These are phyloP conservation scores for Hyaena hyaena DNA, from an alignment of 2,113 vertebrate genomes.

Conservation along the genomic window DNA sequence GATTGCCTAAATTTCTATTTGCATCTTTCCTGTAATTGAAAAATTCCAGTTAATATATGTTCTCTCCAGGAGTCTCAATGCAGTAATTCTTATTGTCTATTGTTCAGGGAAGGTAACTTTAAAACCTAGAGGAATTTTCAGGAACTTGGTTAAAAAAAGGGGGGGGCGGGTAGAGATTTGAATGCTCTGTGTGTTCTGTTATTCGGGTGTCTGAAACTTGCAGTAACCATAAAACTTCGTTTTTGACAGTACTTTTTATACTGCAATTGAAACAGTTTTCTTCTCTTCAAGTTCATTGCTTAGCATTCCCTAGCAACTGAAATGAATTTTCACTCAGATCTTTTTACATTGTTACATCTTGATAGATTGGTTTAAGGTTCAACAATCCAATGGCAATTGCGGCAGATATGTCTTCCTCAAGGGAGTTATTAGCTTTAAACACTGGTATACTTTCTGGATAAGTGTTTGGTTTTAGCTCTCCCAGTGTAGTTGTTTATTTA, in stretches of 20 bases:
- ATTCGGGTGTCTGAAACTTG: not conserved
- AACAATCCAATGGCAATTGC: not conserved
- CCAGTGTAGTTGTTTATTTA: not conserved
- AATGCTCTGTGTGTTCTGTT: not conserved
- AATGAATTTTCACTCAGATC: conserved; percentile 7
- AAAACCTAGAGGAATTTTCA: conserved; percentile 7
- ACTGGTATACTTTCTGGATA: not conserved
- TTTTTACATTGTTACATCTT: conserved; percentile 7
- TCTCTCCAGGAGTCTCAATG: not conserved
- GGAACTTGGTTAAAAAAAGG: not conserved
- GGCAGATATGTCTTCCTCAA: not conserved
- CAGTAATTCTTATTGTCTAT: conserved; percentile 12
- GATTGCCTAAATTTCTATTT: conserved; percentile 24
- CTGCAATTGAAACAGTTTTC: not conserved
- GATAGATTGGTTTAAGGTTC: conserved; percentile 5
- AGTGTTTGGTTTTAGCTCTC: conserved; percentile 18
- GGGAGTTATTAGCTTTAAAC: conserved; percentile 13
- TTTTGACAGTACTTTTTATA: conserved; percentile 26
- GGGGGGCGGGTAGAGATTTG: not conserved
- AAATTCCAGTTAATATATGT: conserved; percentile 23
- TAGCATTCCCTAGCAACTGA: not conserved
- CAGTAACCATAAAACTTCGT: not conserved
- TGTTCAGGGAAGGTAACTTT: not conserved
- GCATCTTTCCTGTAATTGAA: not conserved
- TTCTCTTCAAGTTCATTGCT: not conserved